Conservation (phyloP, 2,113 vertebrate genomes). For the Saccopteryx leptura region DNA sequence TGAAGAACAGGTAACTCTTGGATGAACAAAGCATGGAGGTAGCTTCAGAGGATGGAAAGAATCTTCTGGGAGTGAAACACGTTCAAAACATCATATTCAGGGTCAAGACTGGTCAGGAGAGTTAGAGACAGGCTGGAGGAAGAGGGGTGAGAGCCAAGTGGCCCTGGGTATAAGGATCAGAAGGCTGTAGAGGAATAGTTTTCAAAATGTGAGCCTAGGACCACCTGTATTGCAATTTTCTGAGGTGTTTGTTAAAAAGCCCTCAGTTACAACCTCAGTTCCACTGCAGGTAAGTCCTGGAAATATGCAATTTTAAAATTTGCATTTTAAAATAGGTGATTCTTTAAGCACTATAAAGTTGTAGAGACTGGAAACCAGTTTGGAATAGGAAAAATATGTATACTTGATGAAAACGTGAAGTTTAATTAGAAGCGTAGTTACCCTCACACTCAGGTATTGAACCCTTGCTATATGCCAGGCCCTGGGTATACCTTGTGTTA, state of each 20-base stretch:
- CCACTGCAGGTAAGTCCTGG: background rate
- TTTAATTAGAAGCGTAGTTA: background rate
- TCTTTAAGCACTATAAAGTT: background rate
- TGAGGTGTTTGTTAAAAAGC: background rate
- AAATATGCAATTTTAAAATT: slow-evolving; percentile 3
- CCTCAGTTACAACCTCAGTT: background rate
- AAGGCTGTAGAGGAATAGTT: background rate
- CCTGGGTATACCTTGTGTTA: background rate
- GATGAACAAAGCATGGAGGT: background rate
- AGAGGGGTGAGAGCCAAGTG: background rate
- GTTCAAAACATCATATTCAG: background rate
- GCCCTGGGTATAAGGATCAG: background rate
- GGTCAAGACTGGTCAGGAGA: background rate
- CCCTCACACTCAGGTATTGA: background rate
- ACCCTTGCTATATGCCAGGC: background rate
- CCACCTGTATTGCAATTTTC: background rate
- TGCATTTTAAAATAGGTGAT: background rate
- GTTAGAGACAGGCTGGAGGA: background rate
- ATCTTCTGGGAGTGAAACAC: background rate
- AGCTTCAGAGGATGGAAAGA: background rate
- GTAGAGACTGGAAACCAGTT: background rate
- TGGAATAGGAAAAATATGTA: background rate
- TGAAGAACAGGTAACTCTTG: background rate
- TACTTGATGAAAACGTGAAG: background rate
- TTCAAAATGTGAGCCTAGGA: background rate